Evolutionary conservation across 2,888 invertebrate species (phyloP).

Genomic region (Meiosimyza decipiens): DNA sequence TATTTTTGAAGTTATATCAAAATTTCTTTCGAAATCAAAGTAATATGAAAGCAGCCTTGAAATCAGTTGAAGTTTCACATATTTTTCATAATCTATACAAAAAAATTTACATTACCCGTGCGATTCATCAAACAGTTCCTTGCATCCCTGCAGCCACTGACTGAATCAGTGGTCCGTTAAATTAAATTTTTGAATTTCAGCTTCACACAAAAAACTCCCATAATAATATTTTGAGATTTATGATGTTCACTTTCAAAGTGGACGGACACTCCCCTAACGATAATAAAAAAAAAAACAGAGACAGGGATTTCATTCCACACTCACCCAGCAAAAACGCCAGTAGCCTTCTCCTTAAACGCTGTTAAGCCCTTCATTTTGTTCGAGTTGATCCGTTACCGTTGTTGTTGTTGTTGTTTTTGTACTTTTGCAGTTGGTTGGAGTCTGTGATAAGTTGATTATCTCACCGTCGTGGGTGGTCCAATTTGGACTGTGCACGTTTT

Average conservation of each 20-base stretch:
- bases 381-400: background rate
- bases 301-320: background rate
- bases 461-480: slow-evolving; percentile 40
- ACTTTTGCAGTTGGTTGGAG: slow-evolving; percentile 37
- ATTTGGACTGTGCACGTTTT: slow-evolving; percentile 1
- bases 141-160: slow-evolving; percentile 38
- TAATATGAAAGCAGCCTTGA: no score
- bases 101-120: no score
- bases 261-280: background rate
- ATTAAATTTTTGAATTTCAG: slow-evolving; percentile 58
- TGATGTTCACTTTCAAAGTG: slow-evolving; percentile 35
- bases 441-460: slow-evolving; percentile 37
- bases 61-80: no score
- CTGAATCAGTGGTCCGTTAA: slow-evolving; percentile 64
- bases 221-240: slow-evolving; percentile 47
- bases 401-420: slow-evolving; percentile 44
- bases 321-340: slow-evolving; percentile 65
- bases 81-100: no score
- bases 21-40: no score
- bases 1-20: no score
- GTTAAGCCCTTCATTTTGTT: slow-evolving; percentile 64
- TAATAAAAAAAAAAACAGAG: slow-evolving; percentile 9
- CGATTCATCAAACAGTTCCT: background rate
- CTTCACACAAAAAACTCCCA: background rate
- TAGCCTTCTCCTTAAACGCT: slow-evolving; percentile 66